These are phyloP conservation scores for Heteractis magnifica DNA, from an alignment of 92 coral and sea anemone species.

Conservation along the genomic window DNA sequence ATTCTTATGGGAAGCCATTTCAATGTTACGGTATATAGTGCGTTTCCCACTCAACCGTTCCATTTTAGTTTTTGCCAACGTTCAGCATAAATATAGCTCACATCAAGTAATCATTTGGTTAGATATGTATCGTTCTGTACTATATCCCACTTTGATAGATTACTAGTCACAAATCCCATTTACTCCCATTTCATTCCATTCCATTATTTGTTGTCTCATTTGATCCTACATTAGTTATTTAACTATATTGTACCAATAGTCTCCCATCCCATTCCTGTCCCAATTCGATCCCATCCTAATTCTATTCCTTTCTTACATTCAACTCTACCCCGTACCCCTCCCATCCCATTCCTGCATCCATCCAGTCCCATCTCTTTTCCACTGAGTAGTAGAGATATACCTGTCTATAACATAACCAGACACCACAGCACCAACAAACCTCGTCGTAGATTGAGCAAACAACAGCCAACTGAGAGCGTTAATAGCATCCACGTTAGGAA, in stretches of 20 bases:
- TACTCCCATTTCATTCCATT: neutral
- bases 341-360: neutral
- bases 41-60: too few species aligned
- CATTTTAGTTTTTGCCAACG: too few species aligned
- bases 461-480: slow-evolving; percentile 81
- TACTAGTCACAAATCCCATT: neutral
- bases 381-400: slow-evolving; percentile 17
- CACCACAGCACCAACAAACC: slow-evolving; percentile 82
- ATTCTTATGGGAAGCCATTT: too few species aligned
- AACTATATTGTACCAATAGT: too few species aligned
- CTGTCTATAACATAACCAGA: slow-evolving; percentile 84
- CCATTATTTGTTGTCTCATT: too few species aligned
- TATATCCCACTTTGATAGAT: neutral
- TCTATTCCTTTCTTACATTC: neutral
- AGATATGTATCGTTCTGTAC: too few species aligned
- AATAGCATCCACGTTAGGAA: slow-evolving; percentile 62
- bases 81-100: too few species aligned
- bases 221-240: too few species aligned
- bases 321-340: neutral
- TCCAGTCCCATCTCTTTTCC: neutral
- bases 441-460: slow-evolving; percentile 72
- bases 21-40: too few species aligned
- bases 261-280: neutral
- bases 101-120: too few species aligned
- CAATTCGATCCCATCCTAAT: neutral